Evolutionary conservation across 1,140 invertebrate genomes (phyloP), one percentile per base, ranked within the genome.

Genomic region (Lepidurus apus): DNA sequence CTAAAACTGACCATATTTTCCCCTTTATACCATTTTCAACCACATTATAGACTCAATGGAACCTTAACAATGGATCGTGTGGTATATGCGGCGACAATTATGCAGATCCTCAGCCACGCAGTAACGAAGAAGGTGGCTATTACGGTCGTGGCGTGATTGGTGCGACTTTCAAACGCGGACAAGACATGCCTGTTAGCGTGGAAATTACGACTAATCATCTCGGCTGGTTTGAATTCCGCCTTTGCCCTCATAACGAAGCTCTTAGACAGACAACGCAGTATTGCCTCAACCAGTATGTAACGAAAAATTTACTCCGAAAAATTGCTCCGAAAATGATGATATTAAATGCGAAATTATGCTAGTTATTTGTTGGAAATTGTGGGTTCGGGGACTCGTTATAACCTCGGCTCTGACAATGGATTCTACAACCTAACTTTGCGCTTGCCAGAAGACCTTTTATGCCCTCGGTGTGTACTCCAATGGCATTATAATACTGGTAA

Each of bases 401-500:
- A 13, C 9, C 17, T 65, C 21, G 53, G 53, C 8, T 21, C 53
- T n/a, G 53, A 65, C 53, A 65, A 65, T 21, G 53, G 74, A 13
- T 42, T 75, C 7, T 77, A 77, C 43, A 73, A 73, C 53, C 42
- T 73, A 26, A 74, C 34, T 4, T 73, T 80, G 9, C 43, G 76
- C 45, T 80, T 83, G 11, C 82, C 82, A 1, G 76, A 77, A 7
- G 81, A 79, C 8, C 82, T 95, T 1, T 93, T 92, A 0, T 96
- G 95, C 82, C 89, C 91, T 0, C 92, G 95, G 80, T 97, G 95
- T 82, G 91, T 96, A 0, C 83, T 97, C 1, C 94, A 95, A 83
- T 96, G 95, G 95, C 94, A 90, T 78, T 97, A 96, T 84, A 92
- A 91, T 80, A 95, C 94, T 81, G 94, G 93, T 92, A 84, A 82